Evolutionary conservation across 2,888 invertebrate genomes (phyloP).

Genomic region (Ctenicera cuprea): DNA sequence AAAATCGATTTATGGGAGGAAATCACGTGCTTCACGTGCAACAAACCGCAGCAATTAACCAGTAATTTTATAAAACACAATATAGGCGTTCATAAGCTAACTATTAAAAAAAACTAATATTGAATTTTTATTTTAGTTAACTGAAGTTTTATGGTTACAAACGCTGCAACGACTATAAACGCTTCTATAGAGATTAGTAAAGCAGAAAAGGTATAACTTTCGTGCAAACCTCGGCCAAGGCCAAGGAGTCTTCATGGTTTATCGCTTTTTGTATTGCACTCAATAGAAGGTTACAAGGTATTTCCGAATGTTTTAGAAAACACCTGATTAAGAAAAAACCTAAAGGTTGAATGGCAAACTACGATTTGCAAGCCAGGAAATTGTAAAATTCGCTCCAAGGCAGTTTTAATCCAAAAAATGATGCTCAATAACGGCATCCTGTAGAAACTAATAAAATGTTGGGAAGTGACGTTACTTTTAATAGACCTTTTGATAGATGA

Average conservation of each 20-base stretch:
- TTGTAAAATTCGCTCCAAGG: slow-evolving; percentile 13
- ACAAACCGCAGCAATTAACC: not conserved
- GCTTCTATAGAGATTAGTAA: slow-evolving; percentile 8
- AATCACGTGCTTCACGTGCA: slow-evolving; percentile 6
- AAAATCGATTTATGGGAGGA: slow-evolving; percentile 14
- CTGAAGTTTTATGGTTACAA: not conserved
- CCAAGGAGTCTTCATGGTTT: slow-evolving; percentile 8
- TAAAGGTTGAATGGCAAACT: not conserved
- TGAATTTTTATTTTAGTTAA: slow-evolving; percentile 7
- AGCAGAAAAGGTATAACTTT: not conserved
- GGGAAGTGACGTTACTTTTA: not conserved
- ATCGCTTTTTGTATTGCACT: not conserved
- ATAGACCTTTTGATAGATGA: not conserved
- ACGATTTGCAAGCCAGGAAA: slow-evolving; percentile 2
- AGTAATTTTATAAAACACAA: slow-evolving; percentile 20
- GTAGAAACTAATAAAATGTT: slow-evolving; percentile 4
- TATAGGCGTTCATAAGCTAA: slow-evolving; percentile 15
- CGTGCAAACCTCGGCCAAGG: not conserved
- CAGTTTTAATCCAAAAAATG: not conserved
- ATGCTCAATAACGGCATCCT: slow-evolving; percentile 9
- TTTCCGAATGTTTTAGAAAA: slow-evolving; percentile 7
- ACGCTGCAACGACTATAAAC: not conserved
- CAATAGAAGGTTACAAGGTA: not conserved
- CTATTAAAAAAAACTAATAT: slow-evolving; percentile 5
- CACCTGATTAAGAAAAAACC: not conserved